These are phyloP conservation scores for Potorous gilbertii DNA, from an alignment of 2,797 vertebrate genomes.

Conservation along the genomic window DNA sequence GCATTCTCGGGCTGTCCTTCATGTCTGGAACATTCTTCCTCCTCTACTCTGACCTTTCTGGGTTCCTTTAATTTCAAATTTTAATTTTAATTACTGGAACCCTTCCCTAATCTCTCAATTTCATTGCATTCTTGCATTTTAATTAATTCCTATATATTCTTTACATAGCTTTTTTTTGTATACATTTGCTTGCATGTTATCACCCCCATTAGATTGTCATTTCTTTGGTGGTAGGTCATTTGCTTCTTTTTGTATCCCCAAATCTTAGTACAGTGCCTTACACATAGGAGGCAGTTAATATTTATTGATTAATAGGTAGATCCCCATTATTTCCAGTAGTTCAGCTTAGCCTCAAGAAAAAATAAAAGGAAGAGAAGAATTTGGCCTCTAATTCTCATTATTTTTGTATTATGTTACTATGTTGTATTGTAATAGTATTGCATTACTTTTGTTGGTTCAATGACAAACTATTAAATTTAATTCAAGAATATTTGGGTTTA, in stretches of 20 bases:
- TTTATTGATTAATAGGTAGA: neutral
- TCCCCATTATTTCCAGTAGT: neutral
- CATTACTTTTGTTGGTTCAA: neutral
- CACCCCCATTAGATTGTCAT: neutral
- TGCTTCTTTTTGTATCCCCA: neutral
- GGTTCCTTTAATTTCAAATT: too few species aligned
- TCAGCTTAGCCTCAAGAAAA: neutral
- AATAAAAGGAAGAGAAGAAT: constrained; percentile 13
- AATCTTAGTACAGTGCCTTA: neutral
- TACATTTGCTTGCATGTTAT: too few species aligned
- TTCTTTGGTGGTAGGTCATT: neutral
- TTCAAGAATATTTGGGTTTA: neutral
- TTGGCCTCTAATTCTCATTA: neutral
- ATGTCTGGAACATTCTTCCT: too few species aligned
- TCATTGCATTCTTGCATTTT: too few species aligned
- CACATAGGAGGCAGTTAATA: neutral
- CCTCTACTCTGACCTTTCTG: too few species aligned
- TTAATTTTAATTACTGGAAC: too few species aligned
- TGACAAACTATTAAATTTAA: neutral
- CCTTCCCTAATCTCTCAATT: too few species aligned
- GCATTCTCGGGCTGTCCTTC: too few species aligned
- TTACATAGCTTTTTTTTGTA: too few species aligned
- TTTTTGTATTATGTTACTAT: neutral
- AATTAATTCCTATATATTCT: too few species aligned
- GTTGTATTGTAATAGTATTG: neutral